Evolutionary conservation across 2,888 invertebrate genomes (phyloP).

Genomic region (Crepidodera aurea): DNA sequence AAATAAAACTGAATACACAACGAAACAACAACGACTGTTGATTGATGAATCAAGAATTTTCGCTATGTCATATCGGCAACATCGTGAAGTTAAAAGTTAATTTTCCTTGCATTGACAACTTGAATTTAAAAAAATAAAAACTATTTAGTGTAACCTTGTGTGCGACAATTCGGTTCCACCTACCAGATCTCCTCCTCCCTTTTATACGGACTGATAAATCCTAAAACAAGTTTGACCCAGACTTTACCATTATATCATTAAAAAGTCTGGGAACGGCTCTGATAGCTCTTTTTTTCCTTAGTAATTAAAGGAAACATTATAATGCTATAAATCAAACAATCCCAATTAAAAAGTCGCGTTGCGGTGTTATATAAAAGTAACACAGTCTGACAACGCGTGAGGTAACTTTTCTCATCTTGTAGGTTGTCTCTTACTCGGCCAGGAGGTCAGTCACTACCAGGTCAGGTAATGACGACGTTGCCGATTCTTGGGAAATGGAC

Average conservation of each 20-base stretch:
- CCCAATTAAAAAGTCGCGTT: slow-evolving; percentile 18
- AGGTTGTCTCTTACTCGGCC: slow-evolving; percentile 24
- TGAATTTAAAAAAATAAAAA: no score
- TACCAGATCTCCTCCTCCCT: no score
- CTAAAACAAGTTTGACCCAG: slow-evolving; percentile 6
- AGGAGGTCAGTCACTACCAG: slow-evolving; percentile 25
- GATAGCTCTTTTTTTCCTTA: not conserved
- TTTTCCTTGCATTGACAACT: no score
- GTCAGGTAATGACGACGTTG: slow-evolving; percentile 19
- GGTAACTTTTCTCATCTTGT: slow-evolving; percentile 19
- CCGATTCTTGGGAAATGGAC: not conserved
- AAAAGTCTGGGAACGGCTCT: slow-evolving; percentile 12
- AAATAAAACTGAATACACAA: no score
- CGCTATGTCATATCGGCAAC: no score
- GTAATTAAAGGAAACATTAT: slow-evolving; percentile 15
- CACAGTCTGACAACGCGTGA: slow-evolving; percentile 28
- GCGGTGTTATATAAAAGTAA: slow-evolving; percentile 27
- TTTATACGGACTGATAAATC: no score
- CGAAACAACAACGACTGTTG: no score
- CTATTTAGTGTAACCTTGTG: no score
- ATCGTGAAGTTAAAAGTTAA: no score
- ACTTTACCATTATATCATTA: not conserved
- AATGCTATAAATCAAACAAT: slow-evolving; percentile 22
- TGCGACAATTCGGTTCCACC: no score
- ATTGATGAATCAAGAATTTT: no score